Evolutionary conservation across 2,797 vertebrate genomes (phyloP).

Genomic region (Halcyon leucocephala): DNA sequence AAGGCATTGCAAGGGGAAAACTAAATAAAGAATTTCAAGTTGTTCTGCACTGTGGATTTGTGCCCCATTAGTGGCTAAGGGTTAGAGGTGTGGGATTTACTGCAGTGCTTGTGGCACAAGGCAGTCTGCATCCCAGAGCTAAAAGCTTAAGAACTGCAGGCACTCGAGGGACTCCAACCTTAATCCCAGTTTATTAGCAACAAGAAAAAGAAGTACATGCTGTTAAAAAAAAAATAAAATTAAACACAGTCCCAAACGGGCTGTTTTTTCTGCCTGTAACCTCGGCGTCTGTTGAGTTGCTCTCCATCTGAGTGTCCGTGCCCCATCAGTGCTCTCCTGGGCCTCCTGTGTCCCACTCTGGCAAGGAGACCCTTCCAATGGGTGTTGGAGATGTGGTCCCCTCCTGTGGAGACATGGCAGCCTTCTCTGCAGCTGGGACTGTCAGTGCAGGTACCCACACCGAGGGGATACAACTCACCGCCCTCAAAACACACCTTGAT

Average conservation of each 20-base stretch:
- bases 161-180: not conserved
- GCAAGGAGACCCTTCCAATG: not conserved
- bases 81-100: slow-evolving; percentile 47
- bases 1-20: slow-evolving; percentile 16
- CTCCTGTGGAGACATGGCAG: not conserved
- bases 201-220: not conserved
- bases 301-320: not conserved
- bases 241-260: not conserved
- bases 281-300: not conserved
- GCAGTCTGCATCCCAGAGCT: slow-evolving; percentile 17
- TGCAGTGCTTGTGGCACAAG: slow-evolving; percentile 12
- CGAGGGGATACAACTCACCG: fast-evolving
- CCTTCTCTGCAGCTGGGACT: not conserved
- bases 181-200: slow-evolving; percentile 30
- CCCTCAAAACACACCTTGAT: not conserved
- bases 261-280: not conserved
- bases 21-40: slow-evolving; percentile 41
- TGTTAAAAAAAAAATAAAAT: slow-evolving; percentile 43
- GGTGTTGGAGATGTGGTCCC: fast-evolving
- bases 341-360: not conserved
- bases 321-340: not conserved
- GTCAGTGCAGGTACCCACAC: fast-evolving
- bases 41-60: slow-evolving; percentile 5
- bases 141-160: slow-evolving; percentile 11
- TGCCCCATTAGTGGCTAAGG: slow-evolving; percentile 20